phyloP scores from a whole-genome alignment of 2,888 invertebrate species.

The Gerosis bhagava region DNA sequence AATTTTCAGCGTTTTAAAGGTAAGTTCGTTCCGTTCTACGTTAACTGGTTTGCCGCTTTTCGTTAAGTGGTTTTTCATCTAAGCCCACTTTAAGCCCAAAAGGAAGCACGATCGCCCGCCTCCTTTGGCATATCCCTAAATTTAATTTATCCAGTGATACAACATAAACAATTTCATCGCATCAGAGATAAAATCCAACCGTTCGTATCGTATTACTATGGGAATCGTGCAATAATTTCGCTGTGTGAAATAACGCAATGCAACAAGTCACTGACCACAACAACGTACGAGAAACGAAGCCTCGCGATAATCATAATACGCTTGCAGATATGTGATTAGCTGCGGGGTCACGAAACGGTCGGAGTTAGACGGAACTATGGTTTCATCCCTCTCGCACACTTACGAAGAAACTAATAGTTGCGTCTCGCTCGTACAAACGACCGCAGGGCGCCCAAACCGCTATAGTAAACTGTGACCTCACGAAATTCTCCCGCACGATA shows the following conservation, averaged over 20 bases:
- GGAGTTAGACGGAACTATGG: constrained; percentile 69
- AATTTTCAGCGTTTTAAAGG: too few relatives aligned
- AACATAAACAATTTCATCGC: constrained; percentile 18
- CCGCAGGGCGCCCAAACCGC: constrained; percentile 79
- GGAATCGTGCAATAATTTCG: constrained; percentile 33
- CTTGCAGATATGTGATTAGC: constrained; percentile 81
- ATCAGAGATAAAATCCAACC: constrained; percentile 18
- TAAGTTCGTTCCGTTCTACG: too few relatives aligned
- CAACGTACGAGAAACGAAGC: constrained; percentile 70
- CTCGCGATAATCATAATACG: constrained; percentile 79
- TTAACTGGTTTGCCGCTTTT: too few relatives aligned
- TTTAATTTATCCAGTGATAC: too few relatives aligned
- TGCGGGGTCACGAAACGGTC: constrained; percentile 78
- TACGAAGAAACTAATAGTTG: constrained; percentile 42
- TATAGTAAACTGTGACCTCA: constrained; percentile 81
- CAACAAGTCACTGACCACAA: constrained; percentile 74
- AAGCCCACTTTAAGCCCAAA: too few relatives aligned
- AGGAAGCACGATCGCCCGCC: too few relatives aligned
- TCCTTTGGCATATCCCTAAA: too few relatives aligned
- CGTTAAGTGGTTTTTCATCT: too few relatives aligned
- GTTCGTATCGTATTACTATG: constrained; percentile 16
- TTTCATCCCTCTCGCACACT: constrained; percentile 47
- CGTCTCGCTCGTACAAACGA: constrained; percentile 60
- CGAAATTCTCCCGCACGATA: constrained; percentile 78
- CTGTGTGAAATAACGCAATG: constrained; percentile 46